A percentile compares a stretch with the other conserved stretches of the same genome.
These are phyloP conservation scores for Sarcophaga bullata DNA, from an alignment of 1,140 invertebrate species.

Conservation along the genomic window DNA sequence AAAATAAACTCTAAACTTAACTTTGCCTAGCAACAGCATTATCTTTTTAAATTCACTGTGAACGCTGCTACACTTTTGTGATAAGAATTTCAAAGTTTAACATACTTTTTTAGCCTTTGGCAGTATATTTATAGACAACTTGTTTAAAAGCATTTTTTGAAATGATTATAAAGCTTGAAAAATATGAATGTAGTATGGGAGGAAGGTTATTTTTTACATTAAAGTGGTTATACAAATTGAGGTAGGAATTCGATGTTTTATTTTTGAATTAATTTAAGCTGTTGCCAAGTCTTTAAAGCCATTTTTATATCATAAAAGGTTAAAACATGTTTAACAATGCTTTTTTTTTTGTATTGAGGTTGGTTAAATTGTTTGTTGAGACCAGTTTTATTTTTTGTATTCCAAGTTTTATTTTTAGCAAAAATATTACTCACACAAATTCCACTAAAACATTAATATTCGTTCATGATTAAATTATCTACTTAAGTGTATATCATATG, in stretches of 20 bases:
- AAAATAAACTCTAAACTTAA: neutral
- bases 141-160: neutral
- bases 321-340: no score
- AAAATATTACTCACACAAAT: neutral
- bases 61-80: neutral
- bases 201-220: no score
- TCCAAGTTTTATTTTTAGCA: neutral
- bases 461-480: no score
- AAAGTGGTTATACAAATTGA: no score
- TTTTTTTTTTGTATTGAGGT: neutral
- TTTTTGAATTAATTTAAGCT: neutral
- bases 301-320: no score
- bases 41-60: constrained; percentile 1
- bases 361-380: neutral
- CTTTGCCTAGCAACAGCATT: neutral
- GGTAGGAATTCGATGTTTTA: no score
- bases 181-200: neutral
- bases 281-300: neutral
- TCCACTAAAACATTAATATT: neutral
- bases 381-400: neutral
- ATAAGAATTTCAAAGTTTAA: neutral
- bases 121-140: neutral
- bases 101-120: constrained; percentile 2
- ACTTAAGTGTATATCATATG: neutral
- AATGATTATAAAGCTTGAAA: neutral